Evolutionary conservation across 2,113 vertebrate species (phyloP).

Genomic region (Azemiops feae): DNA sequence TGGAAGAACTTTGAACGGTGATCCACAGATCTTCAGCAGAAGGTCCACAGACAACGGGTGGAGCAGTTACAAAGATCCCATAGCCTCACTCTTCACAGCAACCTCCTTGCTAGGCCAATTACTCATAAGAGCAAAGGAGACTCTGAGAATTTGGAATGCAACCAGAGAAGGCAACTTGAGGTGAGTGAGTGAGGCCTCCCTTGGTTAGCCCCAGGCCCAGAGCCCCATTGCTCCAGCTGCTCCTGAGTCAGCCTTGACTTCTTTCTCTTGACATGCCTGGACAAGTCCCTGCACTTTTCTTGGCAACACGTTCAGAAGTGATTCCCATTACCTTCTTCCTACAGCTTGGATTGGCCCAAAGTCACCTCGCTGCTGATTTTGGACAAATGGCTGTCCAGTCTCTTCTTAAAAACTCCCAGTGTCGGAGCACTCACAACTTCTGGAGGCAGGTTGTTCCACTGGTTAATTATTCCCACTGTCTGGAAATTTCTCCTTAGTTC

Average conservation of each 20-base stretch:
- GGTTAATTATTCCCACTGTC: too few relatives aligned
- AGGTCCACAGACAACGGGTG: conserved; percentile 41
- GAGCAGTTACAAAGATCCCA: conserved; percentile 31
- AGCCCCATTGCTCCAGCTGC: neutral
- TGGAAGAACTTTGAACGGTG: conserved; percentile 26
- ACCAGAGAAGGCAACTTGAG: neutral
- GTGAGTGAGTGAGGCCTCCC: neutral
- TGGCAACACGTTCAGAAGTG: neutral
- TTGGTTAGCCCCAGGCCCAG: neutral
- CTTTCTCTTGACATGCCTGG: neutral
- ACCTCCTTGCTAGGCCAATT: conserved; percentile 8
- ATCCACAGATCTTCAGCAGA: conserved; percentile 17
- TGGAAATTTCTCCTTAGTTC: too few relatives aligned
- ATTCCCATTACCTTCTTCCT: neutral
- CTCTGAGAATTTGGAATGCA: neutral
- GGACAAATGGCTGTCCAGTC: neutral
- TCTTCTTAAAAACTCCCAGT: neutral
- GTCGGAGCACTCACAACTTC: neutral
- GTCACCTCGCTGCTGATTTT: neutral
- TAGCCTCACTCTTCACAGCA: fast-evolving
- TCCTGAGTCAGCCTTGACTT: neutral
- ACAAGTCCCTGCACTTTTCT: neutral
- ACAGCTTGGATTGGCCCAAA: neutral
- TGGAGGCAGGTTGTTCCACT: neutral
- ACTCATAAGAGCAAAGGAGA: neutral